These are phyloP conservation scores for Drosophila truncata DNA, from an alignment of 1,140 invertebrate genomes.

Conservation along the genomic window DNA sequence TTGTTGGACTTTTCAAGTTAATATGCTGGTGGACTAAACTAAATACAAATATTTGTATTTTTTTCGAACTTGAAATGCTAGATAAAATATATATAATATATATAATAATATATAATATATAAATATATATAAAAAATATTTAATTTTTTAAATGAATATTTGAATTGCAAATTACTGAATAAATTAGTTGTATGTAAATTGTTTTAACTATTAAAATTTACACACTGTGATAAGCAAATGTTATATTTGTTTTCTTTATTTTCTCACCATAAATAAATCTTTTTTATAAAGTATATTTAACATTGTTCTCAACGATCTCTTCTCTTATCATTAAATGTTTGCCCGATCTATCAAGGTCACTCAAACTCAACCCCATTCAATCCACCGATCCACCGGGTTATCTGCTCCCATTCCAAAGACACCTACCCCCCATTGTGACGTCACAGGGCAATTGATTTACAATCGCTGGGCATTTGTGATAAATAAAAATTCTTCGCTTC, in stretches of 20 bases:
- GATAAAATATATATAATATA: neutral
- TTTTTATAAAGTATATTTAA: neutral
- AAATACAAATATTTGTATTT: neutral
- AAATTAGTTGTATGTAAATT: no score
- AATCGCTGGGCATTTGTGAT: constrained; percentile 57
- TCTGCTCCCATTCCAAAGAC: constrained; percentile 8
- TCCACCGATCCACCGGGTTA: constrained; percentile 8
- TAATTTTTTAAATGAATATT: no score
- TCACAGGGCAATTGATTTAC: constrained; percentile 65
- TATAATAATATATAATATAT: neutral
- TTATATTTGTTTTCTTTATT: no score
- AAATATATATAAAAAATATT: no score
- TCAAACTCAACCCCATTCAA: constrained; percentile 14
- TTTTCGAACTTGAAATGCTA: neutral
- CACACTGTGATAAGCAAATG: no score
- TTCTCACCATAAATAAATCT: no score
- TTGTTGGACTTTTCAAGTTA: neutral
- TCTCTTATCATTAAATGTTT: constrained; percentile 1
- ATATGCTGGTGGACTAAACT: neutral
- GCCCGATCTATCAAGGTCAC: constrained; percentile 19
- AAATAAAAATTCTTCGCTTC: constrained; percentile 50
- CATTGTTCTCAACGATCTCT: neutral
- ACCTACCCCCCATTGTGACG: constrained; percentile 23
- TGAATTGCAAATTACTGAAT: no score
- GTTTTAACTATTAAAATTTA: no score